Evolutionary conservation across 2,113 vertebrate genomes (phyloP), one percentile per base, ranked within the genome.

Genomic region (Lophotis ruficrista): DNA sequence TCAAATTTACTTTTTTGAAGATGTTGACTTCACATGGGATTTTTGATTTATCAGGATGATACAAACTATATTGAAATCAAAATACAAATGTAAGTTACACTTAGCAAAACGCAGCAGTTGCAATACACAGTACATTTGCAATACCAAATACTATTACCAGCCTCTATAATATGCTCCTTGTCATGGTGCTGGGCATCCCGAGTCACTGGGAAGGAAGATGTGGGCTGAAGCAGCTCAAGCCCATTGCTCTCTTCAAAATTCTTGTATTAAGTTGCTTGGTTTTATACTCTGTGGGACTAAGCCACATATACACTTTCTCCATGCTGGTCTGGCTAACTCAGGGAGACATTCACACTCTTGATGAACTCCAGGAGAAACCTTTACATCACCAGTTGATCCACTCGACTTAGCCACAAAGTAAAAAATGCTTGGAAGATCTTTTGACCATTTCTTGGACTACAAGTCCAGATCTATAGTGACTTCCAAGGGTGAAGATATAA

Each of bases 221-320:
- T 28, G 24, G 17, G 12, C 33, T 66, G 27, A 51, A 41, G 69
- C 22, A 89, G 12, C 37, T 28, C 9, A 27, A 76, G 41, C 28
- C 27, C 19, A 8, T 7, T 43, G 22, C 13, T 33, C 3, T 48
- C 28, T 51, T 37, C 1, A 3, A 41, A 73, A 65, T 37, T 45
- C 14, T 56, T 70, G 17, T 21, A 7, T 48, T 69, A 35, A 51
- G 5, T 47, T 62, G 56, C 70, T 69, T 13, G 7, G 7, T 22
- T 90, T 48, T 70, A n/a, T 27, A 22, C n/a, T n/a, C 16, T 31
- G n/a, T 38, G 13, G n/a, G 28, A 30, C 20, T 61, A 16, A 83
- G 21, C 13, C 60, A 23, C 14, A 6, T 30, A 23, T 4, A 11
- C 7, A 1, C 5, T 68, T 2, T 7, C 12, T 5, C 18, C 5